A percentile compares a stretch with the other conserved stretches of the same genome.
Evolutionary conservation across 2,113 vertebrate genomes (phyloP).

Genomic region (Megaceryle torquata): DNA sequence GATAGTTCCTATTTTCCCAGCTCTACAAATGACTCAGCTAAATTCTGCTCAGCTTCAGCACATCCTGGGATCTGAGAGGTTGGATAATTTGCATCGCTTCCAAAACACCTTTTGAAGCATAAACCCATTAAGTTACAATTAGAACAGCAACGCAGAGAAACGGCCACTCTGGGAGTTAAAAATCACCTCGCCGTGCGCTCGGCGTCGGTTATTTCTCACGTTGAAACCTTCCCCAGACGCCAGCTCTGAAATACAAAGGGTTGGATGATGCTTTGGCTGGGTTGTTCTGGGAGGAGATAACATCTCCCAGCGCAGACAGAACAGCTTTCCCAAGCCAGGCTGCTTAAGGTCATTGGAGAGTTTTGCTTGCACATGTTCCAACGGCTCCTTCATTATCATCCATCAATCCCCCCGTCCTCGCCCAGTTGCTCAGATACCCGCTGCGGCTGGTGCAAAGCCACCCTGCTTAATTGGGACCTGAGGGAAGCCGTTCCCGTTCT

Average conservation of each 20-base stretch:
- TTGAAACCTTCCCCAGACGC: fast-evolving
- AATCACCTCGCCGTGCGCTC: neutral
- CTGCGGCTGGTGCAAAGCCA: neutral
- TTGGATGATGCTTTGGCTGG: neutral
- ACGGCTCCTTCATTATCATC: neutral
- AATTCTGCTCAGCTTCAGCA: fast-evolving
- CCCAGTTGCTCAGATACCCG: neutral
- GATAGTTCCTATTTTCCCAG: neutral
- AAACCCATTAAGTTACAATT: neutral
- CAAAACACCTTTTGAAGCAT: neutral
- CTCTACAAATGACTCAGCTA: neutral
- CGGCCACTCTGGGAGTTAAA: fast-evolving
- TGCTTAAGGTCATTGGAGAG: neutral
- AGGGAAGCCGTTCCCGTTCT: neutral
- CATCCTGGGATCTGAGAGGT: neutral
- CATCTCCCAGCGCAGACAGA: neutral
- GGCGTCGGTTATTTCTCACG: fast-evolving
- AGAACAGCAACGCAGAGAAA: neutral
- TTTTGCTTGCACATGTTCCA: fast-evolving
- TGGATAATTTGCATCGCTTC: neutral
- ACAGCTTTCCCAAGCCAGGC: neutral
- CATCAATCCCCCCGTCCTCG: neutral
- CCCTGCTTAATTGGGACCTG: neutral
- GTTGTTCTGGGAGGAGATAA: neutral
- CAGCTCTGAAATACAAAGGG: neutral